Evolutionary conservation across 2,888 invertebrate genomes (phyloP).

Genomic region (Catocala sponsa): DNA sequence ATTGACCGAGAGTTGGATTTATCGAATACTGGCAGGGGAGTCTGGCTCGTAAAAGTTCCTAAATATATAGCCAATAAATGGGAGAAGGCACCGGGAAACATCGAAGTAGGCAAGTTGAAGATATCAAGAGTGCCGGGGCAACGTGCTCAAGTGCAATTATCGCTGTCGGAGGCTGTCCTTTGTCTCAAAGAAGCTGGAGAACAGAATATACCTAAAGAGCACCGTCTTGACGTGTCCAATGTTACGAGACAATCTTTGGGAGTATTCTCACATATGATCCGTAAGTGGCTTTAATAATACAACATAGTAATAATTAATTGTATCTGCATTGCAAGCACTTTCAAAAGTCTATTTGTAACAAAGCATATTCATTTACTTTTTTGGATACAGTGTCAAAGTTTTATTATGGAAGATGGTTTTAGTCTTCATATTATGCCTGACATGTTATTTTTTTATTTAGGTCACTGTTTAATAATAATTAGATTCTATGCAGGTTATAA

Average conservation of each 20-base stretch:
- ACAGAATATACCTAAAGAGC: constrained; percentile 96
- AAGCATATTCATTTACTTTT: neutral
- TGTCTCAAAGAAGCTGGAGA: constrained; percentile 93
- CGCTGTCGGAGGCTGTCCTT: constrained; percentile 93
- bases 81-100: constrained; percentile 96
- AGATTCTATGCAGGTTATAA: too few relatives aligned
- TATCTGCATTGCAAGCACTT: neutral
- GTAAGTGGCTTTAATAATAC: constrained; percentile 81
- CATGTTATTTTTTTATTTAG: too few relatives aligned
- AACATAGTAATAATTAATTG: neutral
- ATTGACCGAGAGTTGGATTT: constrained; percentile 95
- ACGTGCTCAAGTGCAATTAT: constrained; percentile 95
- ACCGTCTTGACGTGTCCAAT: constrained; percentile 96
- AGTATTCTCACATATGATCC: constrained; percentile 95
- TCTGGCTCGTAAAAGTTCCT: constrained; percentile 98
- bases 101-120: constrained; percentile 97
- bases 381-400: neutral
- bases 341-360: neutral
- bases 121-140: constrained; percentile 94
- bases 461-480: too few relatives aligned
- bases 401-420: too few relatives aligned
- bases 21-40: constrained; percentile 95
- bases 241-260: constrained; percentile 97
- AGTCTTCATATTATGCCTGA: too few relatives aligned
- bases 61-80: constrained; percentile 98